Evolutionary conservation across 1,140 invertebrate genomes (phyloP).

Genomic region (Cotesia chilonis): DNA sequence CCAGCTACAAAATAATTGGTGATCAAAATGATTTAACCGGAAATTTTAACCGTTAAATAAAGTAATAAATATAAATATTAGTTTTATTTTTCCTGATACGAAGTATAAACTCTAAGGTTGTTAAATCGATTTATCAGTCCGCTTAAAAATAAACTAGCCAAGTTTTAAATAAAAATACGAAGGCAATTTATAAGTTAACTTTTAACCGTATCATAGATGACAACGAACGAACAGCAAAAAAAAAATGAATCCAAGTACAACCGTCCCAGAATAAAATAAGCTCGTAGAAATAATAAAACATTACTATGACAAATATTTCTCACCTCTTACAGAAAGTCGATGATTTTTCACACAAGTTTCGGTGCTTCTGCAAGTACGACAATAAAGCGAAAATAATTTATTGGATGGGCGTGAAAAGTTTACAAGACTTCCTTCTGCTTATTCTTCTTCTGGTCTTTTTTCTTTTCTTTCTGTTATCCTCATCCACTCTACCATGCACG

Average conservation of each 20-base stretch:
- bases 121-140: too few relatives aligned
- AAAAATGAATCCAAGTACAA: neutral
- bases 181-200: too few relatives aligned
- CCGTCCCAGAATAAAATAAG: neutral
- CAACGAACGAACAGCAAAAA: too few relatives aligned
- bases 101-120: too few relatives aligned
- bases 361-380: neutral
- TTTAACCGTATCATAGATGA: too few relatives aligned
- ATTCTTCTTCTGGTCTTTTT: neutral
- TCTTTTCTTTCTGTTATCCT: constrained; percentile 1
- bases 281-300: neutral
- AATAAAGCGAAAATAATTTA: constrained; percentile 30
- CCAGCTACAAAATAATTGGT: too few relatives aligned
- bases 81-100: too few relatives aligned
- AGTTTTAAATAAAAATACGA: too few relatives aligned
- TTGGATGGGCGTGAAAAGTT: constrained; percentile 33
- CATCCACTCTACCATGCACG: constrained; percentile 8
- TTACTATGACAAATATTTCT: constrained; percentile 3
- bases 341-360: neutral
- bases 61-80: too few relatives aligned
- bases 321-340: neutral
- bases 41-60: too few relatives aligned
- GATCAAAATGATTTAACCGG: too few relatives aligned
- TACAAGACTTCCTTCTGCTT: constrained; percentile 24
- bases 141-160: too few relatives aligned